Conservation (phyloP, 2,888 invertebrate genomes). For the Limenitis camilla region DNA sequence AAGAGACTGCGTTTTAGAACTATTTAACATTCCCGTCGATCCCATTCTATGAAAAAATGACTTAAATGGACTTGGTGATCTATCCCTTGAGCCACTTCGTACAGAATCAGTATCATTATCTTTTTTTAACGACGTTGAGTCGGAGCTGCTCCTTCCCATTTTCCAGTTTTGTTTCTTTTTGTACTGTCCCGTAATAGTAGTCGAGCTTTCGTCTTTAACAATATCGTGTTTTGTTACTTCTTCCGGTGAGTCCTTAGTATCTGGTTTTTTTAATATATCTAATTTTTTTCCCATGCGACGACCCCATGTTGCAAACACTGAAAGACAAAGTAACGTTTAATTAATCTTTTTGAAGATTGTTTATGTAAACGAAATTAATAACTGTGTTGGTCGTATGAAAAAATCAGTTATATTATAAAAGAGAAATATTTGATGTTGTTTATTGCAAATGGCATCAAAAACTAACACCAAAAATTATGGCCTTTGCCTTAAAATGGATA, state of each 20-base stretch:
- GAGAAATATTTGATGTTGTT: too few relatives aligned
- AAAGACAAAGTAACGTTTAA: too few relatives aligned
- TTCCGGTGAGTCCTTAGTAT: slow-evolving; percentile 73
- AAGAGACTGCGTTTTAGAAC: slow-evolving; percentile 66
- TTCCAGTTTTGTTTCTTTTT: slow-evolving; percentile 75
- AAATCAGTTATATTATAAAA: too few relatives aligned
- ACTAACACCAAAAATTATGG: too few relatives aligned
- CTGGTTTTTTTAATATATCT: slow-evolving; percentile 80
- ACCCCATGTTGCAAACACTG: slow-evolving; percentile 83
- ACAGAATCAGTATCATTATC: slow-evolving; percentile 68
- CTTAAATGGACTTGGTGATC: slow-evolving; percentile 79
- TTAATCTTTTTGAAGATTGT: too few relatives aligned
- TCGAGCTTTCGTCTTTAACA: slow-evolving; percentile 46
- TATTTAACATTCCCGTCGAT: slow-evolving; percentile 83
- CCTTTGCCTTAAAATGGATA: too few relatives aligned
- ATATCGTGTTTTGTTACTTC: slow-evolving; percentile 45
- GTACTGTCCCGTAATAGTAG: slow-evolving; percentile 56
- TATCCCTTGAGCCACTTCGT: slow-evolving; percentile 64
- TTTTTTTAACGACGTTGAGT: slow-evolving; percentile 59
- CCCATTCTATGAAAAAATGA: slow-evolving; percentile 85
- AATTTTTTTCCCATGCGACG: slow-evolving; percentile 85
- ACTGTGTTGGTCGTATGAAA: too few relatives aligned
- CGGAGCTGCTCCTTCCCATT: slow-evolving; percentile 72
- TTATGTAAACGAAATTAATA: too few relatives aligned
- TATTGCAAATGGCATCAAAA: too few relatives aligned